These are phyloP conservation scores for Bergia puertoricense DNA, from an alignment of 92 coral and sea anemone genomes.

Conservation along the genomic window DNA sequence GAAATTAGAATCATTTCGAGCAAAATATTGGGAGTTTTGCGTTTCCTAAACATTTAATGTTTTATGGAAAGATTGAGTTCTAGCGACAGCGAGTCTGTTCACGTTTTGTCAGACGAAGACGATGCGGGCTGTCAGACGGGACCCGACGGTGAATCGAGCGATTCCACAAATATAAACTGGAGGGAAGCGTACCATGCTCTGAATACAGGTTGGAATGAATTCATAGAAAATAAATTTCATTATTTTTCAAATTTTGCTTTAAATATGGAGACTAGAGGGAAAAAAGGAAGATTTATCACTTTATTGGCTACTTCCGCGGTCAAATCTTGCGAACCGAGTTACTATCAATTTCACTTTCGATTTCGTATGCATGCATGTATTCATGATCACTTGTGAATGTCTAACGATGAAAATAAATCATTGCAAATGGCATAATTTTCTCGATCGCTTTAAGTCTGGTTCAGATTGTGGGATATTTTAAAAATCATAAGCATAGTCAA, in stretches of 20 bases:
- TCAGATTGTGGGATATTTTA: no score
- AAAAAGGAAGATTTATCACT: no score
- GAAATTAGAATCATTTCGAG: no score
- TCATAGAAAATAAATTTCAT: no score
- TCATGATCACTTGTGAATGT: not conserved
- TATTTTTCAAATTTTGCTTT: no score
- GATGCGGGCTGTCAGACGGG: not conserved
- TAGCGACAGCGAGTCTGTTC: not conserved
- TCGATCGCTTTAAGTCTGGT: no score
- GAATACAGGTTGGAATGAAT: constrained; percentile 12
- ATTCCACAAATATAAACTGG: not conserved
- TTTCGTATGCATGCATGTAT: not conserved
- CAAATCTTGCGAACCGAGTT: no score
- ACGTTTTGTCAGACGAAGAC: constrained; percentile 8
- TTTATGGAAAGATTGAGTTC: constrained; percentile 13
- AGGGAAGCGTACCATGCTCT: constrained; percentile 13
- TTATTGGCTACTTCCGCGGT: not conserved
- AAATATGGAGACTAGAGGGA: not conserved
- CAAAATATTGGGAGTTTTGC: not conserved
- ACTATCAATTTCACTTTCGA: not conserved
- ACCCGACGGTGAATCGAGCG: not conserved
- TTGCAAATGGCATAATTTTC: no score
- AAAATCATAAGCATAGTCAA: no score
- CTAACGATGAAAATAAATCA: no score
- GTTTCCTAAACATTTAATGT: not conserved